phyloP scores from a whole-genome alignment of 2,797 vertebrate genomes.

The Hipposideros larvatus region DNA sequence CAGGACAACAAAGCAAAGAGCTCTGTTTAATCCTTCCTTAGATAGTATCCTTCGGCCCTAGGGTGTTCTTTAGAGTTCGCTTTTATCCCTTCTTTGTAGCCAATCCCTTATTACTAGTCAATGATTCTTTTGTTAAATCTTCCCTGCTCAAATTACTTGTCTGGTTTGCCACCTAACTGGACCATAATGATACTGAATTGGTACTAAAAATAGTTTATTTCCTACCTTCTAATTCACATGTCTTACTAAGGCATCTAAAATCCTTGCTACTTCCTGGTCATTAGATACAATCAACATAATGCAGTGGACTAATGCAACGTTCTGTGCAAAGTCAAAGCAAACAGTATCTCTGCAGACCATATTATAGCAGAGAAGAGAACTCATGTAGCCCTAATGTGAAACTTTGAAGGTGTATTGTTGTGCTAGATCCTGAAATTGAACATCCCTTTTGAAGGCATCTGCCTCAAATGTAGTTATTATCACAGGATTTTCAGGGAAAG shows the following conservation, averaged over 20 bases:
- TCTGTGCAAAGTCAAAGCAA: neutral
- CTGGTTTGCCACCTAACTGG: neutral
- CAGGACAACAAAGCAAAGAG: neutral
- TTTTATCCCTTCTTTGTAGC: neutral
- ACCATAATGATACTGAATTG: neutral
- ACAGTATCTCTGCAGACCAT: neutral
- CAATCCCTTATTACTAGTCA: neutral
- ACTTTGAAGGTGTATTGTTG: neutral
- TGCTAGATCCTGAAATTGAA: neutral
- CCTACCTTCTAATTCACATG: neutral
- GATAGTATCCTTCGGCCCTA: neutral
- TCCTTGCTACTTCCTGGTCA: neutral
- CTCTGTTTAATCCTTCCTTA: neutral
- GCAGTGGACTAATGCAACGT: neutral
- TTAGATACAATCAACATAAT: neutral
- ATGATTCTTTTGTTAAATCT: neutral
- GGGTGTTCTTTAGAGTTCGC: neutral
- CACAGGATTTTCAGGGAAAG: neutral
- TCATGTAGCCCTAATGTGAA: neutral
- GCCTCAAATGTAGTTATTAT: neutral
- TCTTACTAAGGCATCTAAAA: neutral
- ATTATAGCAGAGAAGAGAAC: neutral
- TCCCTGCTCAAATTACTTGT: neutral
- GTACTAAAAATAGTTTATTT: neutral
- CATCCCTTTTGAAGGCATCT: neutral